Evolutionary conservation across 2,113 vertebrate species (phyloP).

Genomic region (Hymenochirus boettgeri): DNA sequence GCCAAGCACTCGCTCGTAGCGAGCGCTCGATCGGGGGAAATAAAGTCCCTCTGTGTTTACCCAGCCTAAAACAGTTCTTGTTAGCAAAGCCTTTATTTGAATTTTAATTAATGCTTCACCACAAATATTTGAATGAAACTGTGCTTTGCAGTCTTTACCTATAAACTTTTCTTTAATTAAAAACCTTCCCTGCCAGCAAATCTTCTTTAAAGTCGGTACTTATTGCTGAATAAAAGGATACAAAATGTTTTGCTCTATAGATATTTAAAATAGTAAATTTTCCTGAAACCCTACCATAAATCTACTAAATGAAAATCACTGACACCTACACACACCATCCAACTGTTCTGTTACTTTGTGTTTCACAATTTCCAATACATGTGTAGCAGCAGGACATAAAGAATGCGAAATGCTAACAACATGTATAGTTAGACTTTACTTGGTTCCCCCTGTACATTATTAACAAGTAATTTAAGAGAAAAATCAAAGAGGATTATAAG

Average conservation of each 20-base stretch:
- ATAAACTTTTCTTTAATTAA: constrained; percentile 18
- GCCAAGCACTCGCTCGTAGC: too few relatives aligned
- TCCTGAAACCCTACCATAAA: constrained; percentile 30
- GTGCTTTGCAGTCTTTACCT: constrained; percentile 11
- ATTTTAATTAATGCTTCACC: background rate
- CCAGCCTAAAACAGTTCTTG: too few relatives aligned
- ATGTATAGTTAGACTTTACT: constrained; percentile 6
- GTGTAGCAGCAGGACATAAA: constrained; percentile 13
- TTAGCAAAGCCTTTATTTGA: constrained; percentile 7
- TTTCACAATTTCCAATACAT: constrained; percentile 17
- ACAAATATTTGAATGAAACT: constrained; percentile 3
- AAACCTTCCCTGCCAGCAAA: constrained; percentile 9
- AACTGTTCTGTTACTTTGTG: constrained; percentile 26
- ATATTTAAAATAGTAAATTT: constrained; percentile 34
- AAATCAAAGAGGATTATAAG: constrained; percentile 17
- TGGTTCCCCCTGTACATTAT: constrained; percentile 2
- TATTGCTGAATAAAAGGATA: constrained; percentile 11
- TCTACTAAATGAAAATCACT: constrained; percentile 28
- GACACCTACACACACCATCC: constrained; percentile 27
- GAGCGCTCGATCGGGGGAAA: too few relatives aligned
- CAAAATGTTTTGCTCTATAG: constrained; percentile 14
- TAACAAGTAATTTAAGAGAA: constrained; percentile 11
- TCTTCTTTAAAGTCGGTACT: constrained; percentile 19
- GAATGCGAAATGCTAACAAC: constrained; percentile 21
- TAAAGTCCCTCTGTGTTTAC: too few relatives aligned